These are phyloP conservation scores for Otolemur crassicaudatus DNA, from an alignment of 2,797 vertebrate genomes.

Conservation along the genomic window DNA sequence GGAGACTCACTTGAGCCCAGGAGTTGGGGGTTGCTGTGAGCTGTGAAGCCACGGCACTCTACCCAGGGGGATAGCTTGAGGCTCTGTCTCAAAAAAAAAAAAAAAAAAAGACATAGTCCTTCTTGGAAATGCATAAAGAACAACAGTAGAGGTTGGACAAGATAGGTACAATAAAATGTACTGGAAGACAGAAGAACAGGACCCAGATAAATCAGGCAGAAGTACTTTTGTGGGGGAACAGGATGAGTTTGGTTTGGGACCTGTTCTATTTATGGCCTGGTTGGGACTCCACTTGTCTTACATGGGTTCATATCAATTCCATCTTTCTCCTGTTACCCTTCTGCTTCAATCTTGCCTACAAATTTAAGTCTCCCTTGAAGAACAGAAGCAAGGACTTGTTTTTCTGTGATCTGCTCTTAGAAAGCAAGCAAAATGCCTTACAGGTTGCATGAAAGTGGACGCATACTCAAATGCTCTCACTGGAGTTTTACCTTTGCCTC, in stretches of 20 bases:
- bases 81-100: too few relatives aligned
- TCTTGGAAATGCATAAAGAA: background rate
- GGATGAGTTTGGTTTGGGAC: background rate
- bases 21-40: too few relatives aligned
- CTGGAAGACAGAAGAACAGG: background rate
- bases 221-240: background rate
- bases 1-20: too few relatives aligned
- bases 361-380: background rate
- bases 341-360: background rate
- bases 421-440: background rate
- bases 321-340: background rate
- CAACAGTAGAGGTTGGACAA: background rate
- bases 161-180: background rate
- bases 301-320: fast-evolving
- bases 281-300: too few relatives aligned
- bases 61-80: too few relatives aligned
- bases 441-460: background rate
- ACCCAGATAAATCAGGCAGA: too few relatives aligned
- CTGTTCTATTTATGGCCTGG: too few relatives aligned
- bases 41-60: too few relatives aligned
- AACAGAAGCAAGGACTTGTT: background rate
- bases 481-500: background rate
- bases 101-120: background rate
- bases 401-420: background rate
- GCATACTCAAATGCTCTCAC: background rate